Conservation (phyloP, 92 coral and sea anemone species). For the Chrysogorgia sp. region DNA sequence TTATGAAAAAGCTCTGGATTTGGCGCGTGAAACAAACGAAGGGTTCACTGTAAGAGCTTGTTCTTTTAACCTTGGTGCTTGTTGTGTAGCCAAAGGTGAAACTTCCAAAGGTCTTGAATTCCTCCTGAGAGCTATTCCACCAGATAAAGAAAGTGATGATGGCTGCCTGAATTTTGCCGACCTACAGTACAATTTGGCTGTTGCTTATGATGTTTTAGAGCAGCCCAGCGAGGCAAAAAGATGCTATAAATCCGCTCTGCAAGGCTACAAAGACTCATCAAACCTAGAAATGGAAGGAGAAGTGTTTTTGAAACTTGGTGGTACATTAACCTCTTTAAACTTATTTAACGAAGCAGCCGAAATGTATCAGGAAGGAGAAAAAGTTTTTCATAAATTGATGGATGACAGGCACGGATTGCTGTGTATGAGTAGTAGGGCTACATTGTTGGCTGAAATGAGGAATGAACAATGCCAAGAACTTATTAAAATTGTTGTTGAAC, state of each 20-base stretch:
- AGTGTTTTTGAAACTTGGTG: slow-evolving; percentile 77
- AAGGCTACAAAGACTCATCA: slow-evolving; percentile 71
- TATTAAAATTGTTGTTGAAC: slow-evolving; percentile 71
- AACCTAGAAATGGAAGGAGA: slow-evolving; percentile 86
- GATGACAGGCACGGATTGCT: slow-evolving; percentile 76
- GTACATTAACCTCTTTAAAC: slow-evolving; percentile 64
- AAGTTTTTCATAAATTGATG: slow-evolving; percentile 61
- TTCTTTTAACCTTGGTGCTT: slow-evolving; percentile 91
- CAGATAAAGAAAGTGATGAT: slow-evolving; percentile 78
- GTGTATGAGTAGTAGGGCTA: slow-evolving; percentile 79
- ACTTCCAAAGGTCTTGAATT: slow-evolving; percentile 80
- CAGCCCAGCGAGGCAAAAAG: slow-evolving; percentile 68
- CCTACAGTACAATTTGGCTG: slow-evolving; percentile 86
- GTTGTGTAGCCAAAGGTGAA: slow-evolving; percentile 90
- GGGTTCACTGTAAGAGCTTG: slow-evolving; percentile 95
- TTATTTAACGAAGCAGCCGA: slow-evolving; percentile 69
- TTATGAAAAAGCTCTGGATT: slow-evolving; percentile 79
- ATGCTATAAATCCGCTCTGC: slow-evolving; percentile 76
- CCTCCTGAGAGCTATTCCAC: slow-evolving; percentile 82
- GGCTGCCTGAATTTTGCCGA: slow-evolving; percentile 88
- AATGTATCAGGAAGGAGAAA: slow-evolving; percentile 67
- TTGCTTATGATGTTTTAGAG: slow-evolving; percentile 81
- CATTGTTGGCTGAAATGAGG: slow-evolving; percentile 76
- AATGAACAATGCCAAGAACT: slow-evolving; percentile 74
- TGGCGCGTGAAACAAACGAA: slow-evolving; percentile 73